Evolutionary conservation across 92 coral and sea anemone genomes (phyloP), one percentile per base, ranked within the genome.

Genomic region (Meandrina meandrites): DNA sequence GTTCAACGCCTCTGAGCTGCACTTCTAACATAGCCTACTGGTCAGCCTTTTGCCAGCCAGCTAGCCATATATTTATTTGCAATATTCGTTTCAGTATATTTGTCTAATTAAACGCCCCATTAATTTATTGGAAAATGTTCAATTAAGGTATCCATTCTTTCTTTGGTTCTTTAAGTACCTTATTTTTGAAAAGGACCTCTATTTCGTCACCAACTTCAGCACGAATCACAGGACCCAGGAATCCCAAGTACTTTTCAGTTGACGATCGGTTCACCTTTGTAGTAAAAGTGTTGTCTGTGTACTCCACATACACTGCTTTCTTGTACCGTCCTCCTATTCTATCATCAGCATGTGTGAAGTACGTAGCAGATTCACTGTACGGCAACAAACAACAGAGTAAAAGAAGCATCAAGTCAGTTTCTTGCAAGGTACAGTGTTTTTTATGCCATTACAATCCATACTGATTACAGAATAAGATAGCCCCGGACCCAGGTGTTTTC

Each of bases 191-290:
- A 21, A 88, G 62, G 27, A 93, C 96, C 27, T 51, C 32, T 30
- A 93, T 83, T n/a, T 86, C 88, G 78, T 93, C 96, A 19, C 96
- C 96, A 36, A 93, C 89, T 85, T 93, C 96, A 8, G 93, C 94
- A 1, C 96, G 87, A n/a, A 93, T 93, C 40, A 91, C 91, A 19
- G 96, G 96, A n/a, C 96, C 96, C 5, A 93, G 81, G 76, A 93
- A 93, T 53, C 96, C 96, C 62, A 93, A 81, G 73, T 89, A 78
- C 18, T 30, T 72, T 24, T 86, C 88, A 58, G 45, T 48, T 1
- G 76, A 40, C 7, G 88, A 76, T 77, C 90, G 88, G 30, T 79
- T 54, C 36, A 73, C 76, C 78, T 69, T 91, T 37, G 47, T 36
- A 28, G 81, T 91, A 51, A 93, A 93, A 16, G 82, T 82, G 1